Conservation (phyloP, 2,113 vertebrate genomes). For the Castor canadensis region DNA sequence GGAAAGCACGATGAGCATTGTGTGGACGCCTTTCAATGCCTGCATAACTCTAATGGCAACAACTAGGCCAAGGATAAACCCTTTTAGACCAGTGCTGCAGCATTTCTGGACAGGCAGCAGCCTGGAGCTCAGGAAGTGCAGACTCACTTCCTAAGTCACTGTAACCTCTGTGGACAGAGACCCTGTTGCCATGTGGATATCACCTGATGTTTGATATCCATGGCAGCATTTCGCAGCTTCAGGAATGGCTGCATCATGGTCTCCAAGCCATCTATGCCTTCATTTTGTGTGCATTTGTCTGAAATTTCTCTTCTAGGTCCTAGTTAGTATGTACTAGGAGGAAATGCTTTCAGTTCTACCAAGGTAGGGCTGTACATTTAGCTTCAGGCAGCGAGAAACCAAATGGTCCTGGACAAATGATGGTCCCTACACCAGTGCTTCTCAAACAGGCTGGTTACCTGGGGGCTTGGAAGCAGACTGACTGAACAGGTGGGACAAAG, state of each 20-base stretch:
- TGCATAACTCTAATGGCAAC: background rate
- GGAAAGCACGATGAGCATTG: accelerated
- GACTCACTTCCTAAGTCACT: background rate
- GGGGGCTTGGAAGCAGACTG: too few species aligned
- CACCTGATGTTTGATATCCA: background rate
- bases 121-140: background rate
- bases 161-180: background rate
- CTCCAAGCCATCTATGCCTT: background rate
- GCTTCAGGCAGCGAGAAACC: background rate
- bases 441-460: background rate
- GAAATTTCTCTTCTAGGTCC: background rate
- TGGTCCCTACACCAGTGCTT: accelerated
- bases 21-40: background rate
- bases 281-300: background rate
- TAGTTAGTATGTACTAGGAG: background rate
- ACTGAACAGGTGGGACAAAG: too few species aligned
- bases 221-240: background rate
- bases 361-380: background rate
- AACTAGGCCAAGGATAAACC: background rate
- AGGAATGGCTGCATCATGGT: background rate
- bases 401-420: background rate
- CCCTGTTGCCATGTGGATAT: background rate
- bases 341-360: background rate
- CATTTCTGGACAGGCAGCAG: accelerated
- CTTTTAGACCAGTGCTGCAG: background rate